Percentiles rank a stretch among this genome's conserved stretches.
Conservation (phyloP, 1,140 invertebrate genomes). For the Lycorma delicatula region DNA sequence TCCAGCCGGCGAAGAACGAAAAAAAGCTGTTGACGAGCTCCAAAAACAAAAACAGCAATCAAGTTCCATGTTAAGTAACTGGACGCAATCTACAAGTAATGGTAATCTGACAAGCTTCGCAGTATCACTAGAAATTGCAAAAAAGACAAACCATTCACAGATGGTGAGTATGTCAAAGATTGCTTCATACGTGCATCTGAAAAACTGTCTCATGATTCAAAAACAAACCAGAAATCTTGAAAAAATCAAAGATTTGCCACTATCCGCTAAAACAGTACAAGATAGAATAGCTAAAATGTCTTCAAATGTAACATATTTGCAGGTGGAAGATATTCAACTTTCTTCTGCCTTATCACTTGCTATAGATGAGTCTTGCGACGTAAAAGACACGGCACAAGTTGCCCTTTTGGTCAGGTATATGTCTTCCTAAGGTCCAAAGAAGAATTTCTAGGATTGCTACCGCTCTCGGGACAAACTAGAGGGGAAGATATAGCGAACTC, state of each 20-base stretch:
- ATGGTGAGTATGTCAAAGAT: slow-evolving; percentile 33
- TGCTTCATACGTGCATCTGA: slow-evolving; percentile 30
- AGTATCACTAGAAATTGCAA: slow-evolving; percentile 28
- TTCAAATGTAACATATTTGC: slow-evolving; percentile 30
- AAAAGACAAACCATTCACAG: slow-evolving; percentile 34
- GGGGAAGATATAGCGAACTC: slow-evolving; percentile 32
- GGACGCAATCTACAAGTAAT: slow-evolving; percentile 32
- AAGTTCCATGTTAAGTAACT: slow-evolving; percentile 30
- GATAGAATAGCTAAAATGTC: slow-evolving; percentile 32
- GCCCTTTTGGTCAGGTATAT: slow-evolving; percentile 28
- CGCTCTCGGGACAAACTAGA: slow-evolving; percentile 27
- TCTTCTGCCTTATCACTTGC: slow-evolving; percentile 28
- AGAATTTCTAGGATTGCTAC: slow-evolving; percentile 29
- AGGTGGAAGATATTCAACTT: slow-evolving; percentile 30
- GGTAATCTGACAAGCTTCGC: slow-evolving; percentile 30
- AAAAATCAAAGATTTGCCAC: slow-evolving; percentile 30
- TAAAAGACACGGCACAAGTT: slow-evolving; percentile 32
- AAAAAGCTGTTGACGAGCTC: slow-evolving; percentile 33
- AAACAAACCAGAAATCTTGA: slow-evolving; percentile 31
- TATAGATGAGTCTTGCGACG: slow-evolving; percentile 30
- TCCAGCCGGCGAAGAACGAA: slow-evolving; percentile 25
- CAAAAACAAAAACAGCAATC: slow-evolving; percentile 27
- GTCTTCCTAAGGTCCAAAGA: slow-evolving; percentile 27
- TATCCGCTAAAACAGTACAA: slow-evolving; percentile 32
- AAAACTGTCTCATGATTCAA: slow-evolving; percentile 33